Conservation (phyloP, 2,888 invertebrate genomes). For the Marasmarcha lunaedactyla region DNA sequence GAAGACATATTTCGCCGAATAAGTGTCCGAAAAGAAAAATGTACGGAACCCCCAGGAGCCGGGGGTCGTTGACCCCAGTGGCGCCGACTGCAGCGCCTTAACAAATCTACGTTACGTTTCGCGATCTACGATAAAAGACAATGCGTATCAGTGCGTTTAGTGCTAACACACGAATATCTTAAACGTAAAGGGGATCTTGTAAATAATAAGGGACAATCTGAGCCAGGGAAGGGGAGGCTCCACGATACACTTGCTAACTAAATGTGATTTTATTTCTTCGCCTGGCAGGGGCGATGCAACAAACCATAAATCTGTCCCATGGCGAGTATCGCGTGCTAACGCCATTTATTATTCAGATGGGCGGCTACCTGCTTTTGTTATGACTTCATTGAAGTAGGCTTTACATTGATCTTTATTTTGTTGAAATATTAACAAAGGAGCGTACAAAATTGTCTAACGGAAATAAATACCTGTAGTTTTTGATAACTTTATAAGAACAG, state of each 20-base stretch:
- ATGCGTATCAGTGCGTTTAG: conserved; percentile 21
- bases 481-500: too few relatives aligned
- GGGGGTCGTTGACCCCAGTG: not conserved
- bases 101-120: conserved; percentile 44
- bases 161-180: not conserved
- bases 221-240: not conserved
- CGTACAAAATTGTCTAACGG: too few relatives aligned
- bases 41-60: not conserved
- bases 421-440: too few relatives aligned
- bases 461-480: too few relatives aligned
- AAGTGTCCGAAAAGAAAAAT: too few relatives aligned
- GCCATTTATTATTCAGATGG: conserved; percentile 46
- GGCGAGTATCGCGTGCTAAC: conserved; percentile 33
- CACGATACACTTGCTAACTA: not conserved
- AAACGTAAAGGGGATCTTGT: not conserved
- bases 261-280: not conserved
- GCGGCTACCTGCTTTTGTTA: conserved; percentile 20
- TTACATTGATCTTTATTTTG: too few relatives aligned
- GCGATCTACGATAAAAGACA: conserved; percentile 38
- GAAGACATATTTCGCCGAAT: too few relatives aligned
- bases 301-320: conserved; percentile 41
- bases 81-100: conserved; percentile 27
- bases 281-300: conserved; percentile 5
- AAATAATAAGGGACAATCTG: too few relatives aligned
- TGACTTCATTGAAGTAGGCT: too few relatives aligned